These are phyloP conservation scores for Sphaeridia pumilis DNA, from an alignment of 2,888 invertebrate species.

Conservation along the genomic window DNA sequence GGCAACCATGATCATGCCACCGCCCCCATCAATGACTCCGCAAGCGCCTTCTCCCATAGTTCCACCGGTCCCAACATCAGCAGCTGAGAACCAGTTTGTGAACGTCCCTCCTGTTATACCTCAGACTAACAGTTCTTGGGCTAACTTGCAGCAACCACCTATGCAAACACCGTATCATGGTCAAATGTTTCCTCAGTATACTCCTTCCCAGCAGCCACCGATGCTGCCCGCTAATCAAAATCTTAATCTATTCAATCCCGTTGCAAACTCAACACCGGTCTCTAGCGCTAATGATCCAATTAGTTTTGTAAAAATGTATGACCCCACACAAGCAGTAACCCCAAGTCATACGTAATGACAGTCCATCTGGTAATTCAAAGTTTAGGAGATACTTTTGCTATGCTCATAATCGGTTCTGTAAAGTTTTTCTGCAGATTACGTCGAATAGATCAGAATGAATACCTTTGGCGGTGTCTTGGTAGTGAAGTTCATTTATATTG, in stretches of 20 bases:
- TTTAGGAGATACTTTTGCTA: too few relatives aligned
- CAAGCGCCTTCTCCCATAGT: not conserved
- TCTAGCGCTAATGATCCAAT: slow-evolving; percentile 10
- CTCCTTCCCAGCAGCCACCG: slow-evolving; percentile 14
- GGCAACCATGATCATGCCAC: slow-evolving; percentile 46
- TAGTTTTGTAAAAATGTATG: slow-evolving; percentile 32
- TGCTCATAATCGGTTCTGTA: too few relatives aligned
- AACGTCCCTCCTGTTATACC: slow-evolving; percentile 6
- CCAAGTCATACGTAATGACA: too few relatives aligned
- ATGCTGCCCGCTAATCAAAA: slow-evolving; percentile 19
- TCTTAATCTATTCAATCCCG: slow-evolving; percentile 33
- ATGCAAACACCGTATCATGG: not conserved
- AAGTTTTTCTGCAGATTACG: too few relatives aligned
- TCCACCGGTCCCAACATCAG: not conserved
- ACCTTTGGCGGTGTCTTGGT: too few relatives aligned
- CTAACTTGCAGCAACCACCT: slow-evolving; percentile 6
- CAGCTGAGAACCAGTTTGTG: slow-evolving; percentile 1
- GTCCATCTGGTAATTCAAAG: too few relatives aligned
- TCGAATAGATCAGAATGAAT: too few relatives aligned
- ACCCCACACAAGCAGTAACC: too few relatives aligned
- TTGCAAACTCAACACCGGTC: slow-evolving; percentile 33
- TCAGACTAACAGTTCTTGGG: slow-evolving; percentile 10
- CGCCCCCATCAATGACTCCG: slow-evolving; percentile 16
- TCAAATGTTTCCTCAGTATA: slow-evolving; percentile 2
- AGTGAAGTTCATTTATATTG: too few relatives aligned